Evolutionary conservation across 2,113 vertebrate species (phyloP).

Genomic region (Uria lomvia): DNA sequence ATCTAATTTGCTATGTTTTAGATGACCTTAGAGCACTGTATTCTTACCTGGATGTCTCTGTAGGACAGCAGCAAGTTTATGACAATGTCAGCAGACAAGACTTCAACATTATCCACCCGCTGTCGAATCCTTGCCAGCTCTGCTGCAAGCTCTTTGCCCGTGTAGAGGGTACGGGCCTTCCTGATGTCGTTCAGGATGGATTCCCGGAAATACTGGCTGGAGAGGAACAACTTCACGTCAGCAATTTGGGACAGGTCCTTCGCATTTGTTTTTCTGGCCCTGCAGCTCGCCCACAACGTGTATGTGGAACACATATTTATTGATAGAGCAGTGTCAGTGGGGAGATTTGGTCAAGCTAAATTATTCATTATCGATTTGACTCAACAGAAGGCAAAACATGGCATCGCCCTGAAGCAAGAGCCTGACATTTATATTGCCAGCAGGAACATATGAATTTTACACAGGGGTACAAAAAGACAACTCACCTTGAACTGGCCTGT

Average conservation of each 20-base stretch:
- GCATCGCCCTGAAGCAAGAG: not conserved
- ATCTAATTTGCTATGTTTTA: not conserved
- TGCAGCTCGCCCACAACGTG: not conserved
- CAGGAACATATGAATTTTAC: not conserved
- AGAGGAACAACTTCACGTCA: slow-evolving; percentile 11
- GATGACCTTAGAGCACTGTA: not conserved
- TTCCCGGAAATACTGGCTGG: slow-evolving; percentile 93
- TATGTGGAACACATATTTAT: not conserved
- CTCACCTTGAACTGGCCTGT: slow-evolving; percentile 90
- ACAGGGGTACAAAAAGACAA: not conserved
- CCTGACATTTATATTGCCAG: not conserved
- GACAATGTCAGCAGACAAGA: slow-evolving; percentile 94
- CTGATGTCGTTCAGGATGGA: slow-evolving; percentile 94
- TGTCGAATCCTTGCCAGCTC: slow-evolving; percentile 93
- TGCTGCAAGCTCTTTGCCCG: slow-evolving; percentile 86
- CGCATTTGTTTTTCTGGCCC: not conserved
- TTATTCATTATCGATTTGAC: not conserved
- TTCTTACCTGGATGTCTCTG: slow-evolving; percentile 93
- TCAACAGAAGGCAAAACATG: not conserved
- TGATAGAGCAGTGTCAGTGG: not conserved
- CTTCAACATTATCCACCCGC: slow-evolving; percentile 93
- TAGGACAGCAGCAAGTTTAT: slow-evolving; percentile 96
- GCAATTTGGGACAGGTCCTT: not conserved
- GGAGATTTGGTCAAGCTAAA: not conserved
- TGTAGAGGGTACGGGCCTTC: slow-evolving; percentile 90